Conservation (phyloP, 2,113 vertebrate genomes). For the Camarhynchus parvulus region DNA sequence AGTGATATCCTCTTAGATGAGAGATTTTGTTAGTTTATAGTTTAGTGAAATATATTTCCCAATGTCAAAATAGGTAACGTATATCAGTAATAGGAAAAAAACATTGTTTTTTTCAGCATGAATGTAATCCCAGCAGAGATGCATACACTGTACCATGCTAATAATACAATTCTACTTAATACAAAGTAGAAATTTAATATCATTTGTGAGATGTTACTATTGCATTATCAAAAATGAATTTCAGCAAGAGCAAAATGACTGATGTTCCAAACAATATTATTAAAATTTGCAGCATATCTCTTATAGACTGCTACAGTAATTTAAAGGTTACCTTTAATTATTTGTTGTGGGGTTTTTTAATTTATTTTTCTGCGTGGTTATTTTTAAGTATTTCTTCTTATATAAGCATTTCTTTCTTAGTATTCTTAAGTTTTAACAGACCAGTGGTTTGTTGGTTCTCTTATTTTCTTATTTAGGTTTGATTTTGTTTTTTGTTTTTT, state of each 20-base stretch:
- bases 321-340: conserved; percentile 14
- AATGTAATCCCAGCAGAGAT: conserved; percentile 48
- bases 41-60: conserved; percentile 51
- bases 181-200: conserved; percentile 56
- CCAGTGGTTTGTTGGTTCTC: neutral
- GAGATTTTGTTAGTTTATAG: conserved; percentile 27
- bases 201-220: conserved; percentile 35
- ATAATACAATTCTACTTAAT: conserved; percentile 62
- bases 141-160: conserved; percentile 14
- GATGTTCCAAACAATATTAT: conserved; percentile 18
- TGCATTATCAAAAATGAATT: conserved; percentile 55
- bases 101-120: conserved; percentile 38
- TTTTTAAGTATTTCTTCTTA: neutral
- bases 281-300: neutral
- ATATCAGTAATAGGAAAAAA: conserved; percentile 59
- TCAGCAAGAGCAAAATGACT: conserved; percentile 28
- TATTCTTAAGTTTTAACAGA: neutral
- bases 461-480: neutral
- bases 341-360: neutral
- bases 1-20: conserved; percentile 18
- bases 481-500: neutral
- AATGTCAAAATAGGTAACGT: conserved; percentile 55
- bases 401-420: neutral
- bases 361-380: neutral
- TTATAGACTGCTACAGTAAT: neutral